A percentile compares a stretch with the other conserved stretches of the same genome.
These are phyloP conservation scores for Hystrix cristata DNA, from an alignment of 2,113 vertebrate genomes.

Conservation along the genomic window DNA sequence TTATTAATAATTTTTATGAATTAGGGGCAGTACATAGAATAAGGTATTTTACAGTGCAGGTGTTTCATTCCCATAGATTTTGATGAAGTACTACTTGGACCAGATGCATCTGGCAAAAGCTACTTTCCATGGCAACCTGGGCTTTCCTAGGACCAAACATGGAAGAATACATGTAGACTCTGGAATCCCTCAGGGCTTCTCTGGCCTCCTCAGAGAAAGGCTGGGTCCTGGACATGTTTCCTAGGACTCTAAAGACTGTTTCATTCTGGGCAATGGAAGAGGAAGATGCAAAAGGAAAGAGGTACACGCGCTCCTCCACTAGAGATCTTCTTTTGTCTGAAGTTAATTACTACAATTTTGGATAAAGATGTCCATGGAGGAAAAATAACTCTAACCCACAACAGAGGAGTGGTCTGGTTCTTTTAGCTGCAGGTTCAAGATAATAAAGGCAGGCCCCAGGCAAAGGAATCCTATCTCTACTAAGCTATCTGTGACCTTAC, in stretches of 20 bases:
- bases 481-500: neutral
- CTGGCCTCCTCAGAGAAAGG: neutral
- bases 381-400: neutral
- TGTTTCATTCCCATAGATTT: neutral
- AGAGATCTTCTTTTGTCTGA: neutral
- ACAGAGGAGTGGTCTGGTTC: neutral
- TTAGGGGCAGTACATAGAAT: neutral
- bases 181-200: neutral
- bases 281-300: neutral
- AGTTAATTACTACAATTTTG: neutral
- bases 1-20: neutral
- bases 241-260: neutral
- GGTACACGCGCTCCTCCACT: neutral
- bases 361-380: neutral
- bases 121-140: neutral
- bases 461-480: neutral
- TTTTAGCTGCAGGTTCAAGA: neutral
- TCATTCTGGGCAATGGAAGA: neutral
- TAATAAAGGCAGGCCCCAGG: neutral
- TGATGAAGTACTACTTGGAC: neutral
- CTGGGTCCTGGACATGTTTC: neutral
- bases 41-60: neutral
- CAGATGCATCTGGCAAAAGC: constrained; percentile 14
- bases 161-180: neutral
- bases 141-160: neutral